Base-by-base conservation (phyloP, 2,113 vertebrate genomes). In the Apodemus speciosus region DNA sequence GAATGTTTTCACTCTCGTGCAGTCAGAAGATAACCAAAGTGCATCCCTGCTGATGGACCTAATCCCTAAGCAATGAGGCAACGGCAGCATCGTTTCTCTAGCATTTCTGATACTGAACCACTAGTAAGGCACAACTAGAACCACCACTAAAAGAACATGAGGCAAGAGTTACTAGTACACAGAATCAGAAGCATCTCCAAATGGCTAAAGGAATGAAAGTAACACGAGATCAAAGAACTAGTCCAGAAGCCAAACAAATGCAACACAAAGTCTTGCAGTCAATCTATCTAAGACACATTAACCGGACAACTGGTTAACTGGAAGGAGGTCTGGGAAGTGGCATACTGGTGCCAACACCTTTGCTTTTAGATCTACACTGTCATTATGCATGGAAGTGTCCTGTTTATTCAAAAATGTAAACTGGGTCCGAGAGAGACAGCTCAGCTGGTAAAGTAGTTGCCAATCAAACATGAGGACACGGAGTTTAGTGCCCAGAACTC, bases 21-120 rank as follows among this genome's bases (percentile, higher is more conserved):
- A 84, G 81, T 88, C 85, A 92, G 64, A 91, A 1, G 68, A 83
- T 89, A 46, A 43, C 56, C 75, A 25, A 92, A 64, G 62, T 51
- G n/a, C 80, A 6, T 14, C 9, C 68, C 53, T 5, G 76, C 3
- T 40, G 68, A 79, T n/a, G n/a, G 69, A 51, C 89, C 3, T 89
- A 43, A 43, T 68, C 15, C 3, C n/a, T 43, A 84, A n/a, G 73
- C 3, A 76, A 75, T 71, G 49, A 89, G 40, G 85, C 60, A 72
- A 40, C 60, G 32, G 35, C 0, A 43, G 3, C 20, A 35, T 51
- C 11, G 27, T 27, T 43, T 92, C 35, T 30, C 9, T 60, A n/a
- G 72, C 53, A 68, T 18, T 83, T 49, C 81, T 53, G 60, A n/a
- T 40, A 84, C 38, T 0, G 2, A 79, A 30, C 56, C 56, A 58